A percentile compares a stretch with the other conserved stretches of the same genome.
Evolutionary conservation across 2,888 invertebrate species (phyloP).

Genomic region (Cabera pusaria): DNA sequence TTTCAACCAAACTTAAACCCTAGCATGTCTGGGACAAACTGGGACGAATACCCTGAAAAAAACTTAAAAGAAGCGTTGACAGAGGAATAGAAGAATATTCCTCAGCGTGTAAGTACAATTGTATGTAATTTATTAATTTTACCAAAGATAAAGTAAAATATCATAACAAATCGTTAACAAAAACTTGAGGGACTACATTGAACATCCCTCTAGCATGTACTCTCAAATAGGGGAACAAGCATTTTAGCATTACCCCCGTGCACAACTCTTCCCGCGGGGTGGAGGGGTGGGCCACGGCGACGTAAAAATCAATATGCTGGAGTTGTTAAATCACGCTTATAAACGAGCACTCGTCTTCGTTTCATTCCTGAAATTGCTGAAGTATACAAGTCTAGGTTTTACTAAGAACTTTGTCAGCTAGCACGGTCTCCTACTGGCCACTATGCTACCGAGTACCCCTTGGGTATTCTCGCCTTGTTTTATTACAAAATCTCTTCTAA

Average conservation of each 20-base stretch:
- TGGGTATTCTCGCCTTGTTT: background rate
- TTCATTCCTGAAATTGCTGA: constrained; percentile 78
- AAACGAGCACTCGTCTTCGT: constrained; percentile 85
- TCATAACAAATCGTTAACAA: constrained; percentile 13
- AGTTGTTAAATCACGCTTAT: constrained; percentile 90
- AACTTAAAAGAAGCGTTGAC: too few species aligned
- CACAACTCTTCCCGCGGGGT: constrained; percentile 82
- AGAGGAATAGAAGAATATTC: too few species aligned
- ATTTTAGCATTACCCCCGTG: constrained; percentile 84
- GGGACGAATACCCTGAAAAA: too few species aligned
- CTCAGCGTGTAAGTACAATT: too few species aligned
- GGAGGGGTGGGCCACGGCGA: constrained; percentile 79
- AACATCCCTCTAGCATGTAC: constrained; percentile 80
- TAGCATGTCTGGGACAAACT: too few species aligned
- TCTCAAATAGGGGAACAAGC: constrained; percentile 84
- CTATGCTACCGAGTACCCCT: constrained; percentile 4
- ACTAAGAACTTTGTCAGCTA: constrained; percentile 40
- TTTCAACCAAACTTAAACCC: too few species aligned
- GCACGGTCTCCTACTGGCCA: constrained; percentile 3
- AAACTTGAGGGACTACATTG: constrained; percentile 43
- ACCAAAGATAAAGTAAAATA: constrained; percentile 6
- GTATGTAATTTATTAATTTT: too few species aligned
- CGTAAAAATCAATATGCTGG: constrained; percentile 87
- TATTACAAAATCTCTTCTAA: constrained; percentile 1
- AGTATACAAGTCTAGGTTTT: constrained; percentile 60